Conservation (phyloP, 2,797 vertebrate genomes). For the Miichthys miiuy region DNA sequence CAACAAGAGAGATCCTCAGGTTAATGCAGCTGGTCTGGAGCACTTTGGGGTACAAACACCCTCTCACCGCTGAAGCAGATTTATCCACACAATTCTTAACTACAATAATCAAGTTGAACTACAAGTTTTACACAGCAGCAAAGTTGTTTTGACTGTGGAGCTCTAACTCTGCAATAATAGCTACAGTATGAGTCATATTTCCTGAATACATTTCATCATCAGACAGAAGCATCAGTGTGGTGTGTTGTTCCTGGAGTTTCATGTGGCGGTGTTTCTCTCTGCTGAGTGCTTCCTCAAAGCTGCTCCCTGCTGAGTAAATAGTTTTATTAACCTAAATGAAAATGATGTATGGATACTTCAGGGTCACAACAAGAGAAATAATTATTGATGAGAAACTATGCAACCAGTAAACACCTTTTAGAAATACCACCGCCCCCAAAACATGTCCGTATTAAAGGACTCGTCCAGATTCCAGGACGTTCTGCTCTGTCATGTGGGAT, state of each 20-base stretch:
- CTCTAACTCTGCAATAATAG: background rate
- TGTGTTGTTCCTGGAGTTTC: background rate
- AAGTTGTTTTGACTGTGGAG: background rate
- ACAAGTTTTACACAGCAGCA: background rate
- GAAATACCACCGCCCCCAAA: background rate
- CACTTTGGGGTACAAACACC: background rate
- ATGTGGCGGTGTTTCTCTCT: conserved; percentile 1
- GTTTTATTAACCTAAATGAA: conserved; percentile 14
- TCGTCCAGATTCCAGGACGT: no score
- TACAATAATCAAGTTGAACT: background rate
- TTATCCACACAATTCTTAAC: background rate
- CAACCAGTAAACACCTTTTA: background rate
- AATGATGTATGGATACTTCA: conserved; percentile 13
- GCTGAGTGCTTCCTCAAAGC: conserved; percentile 10
- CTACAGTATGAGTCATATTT: background rate
- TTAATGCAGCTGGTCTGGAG: background rate
- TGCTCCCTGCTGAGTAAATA: background rate
- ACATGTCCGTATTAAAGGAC: background rate
- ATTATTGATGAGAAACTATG: background rate
- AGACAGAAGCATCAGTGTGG: background rate
- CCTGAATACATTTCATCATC: background rate
- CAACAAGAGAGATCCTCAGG: background rate
- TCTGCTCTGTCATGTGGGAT: conserved; percentile 6
- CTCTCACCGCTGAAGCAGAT: background rate
- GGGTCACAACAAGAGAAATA: background rate